Evolutionary conservation across 2,797 vertebrate genomes (phyloP), one percentile per base, ranked within the genome.

Genomic region (Telmatherina bonti): DNA sequence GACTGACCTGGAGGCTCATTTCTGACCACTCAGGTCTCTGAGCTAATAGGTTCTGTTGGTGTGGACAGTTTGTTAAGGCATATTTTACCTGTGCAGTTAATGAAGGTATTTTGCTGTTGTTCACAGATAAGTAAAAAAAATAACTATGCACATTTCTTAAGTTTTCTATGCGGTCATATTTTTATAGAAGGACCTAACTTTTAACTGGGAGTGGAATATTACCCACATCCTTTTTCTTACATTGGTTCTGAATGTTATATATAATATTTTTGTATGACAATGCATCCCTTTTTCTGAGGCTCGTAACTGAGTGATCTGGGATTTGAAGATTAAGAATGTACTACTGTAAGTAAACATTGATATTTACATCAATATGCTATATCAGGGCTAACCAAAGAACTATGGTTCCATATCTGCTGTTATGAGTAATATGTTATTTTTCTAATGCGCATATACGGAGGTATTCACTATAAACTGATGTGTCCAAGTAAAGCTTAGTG

Each of bases 321-420:
- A 79, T 79, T 75, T 84, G 78, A 88, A 89, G 75, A 87, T 85
- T 86, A 91, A 94, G 93, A 94, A 94, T 93, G 93, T 94, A 95
- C 95, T 94, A 94, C 3, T 95, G 94, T 94, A 90, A 83, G 73
- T 89, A 76, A 77, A 84, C 79, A 75, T 90, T 89, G 84, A 92
- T 91, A 90, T 92, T 89, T 84, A 86, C 83, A 72, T 92, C 72
- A 86, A 90, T 90, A 85, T 84, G 67, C 88, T 79, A 92, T 93
- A 93, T 97, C 96, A 95, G 95, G 95, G 94, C 94, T 95, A 96
- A 98, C 97, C 97, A 99, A 99, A 99, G 97, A 97, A 94, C 94
- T 93, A 90, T 73, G 93, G 92, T 91, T 92, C 92, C 91, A 79
- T 90, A 92, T 93, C 92, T 95, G 93, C 93, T 93, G 94, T 94